A percentile compares a stretch with the other conserved stretches of the same genome.
Evolutionary conservation across 2,797 vertebrate genomes (phyloP).

Genomic region (Premnoplex brunnescens): DNA sequence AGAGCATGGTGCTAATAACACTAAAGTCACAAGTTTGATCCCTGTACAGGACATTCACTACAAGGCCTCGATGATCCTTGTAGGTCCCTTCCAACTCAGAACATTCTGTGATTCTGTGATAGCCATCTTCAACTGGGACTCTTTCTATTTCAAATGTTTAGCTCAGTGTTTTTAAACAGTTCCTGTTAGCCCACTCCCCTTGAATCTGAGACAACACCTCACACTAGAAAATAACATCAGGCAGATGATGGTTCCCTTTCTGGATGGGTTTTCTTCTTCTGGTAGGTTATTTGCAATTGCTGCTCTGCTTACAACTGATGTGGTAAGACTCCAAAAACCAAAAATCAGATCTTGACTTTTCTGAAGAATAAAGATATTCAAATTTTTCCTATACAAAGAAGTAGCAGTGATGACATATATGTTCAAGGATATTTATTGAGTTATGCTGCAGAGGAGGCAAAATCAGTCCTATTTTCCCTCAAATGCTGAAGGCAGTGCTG

Average conservation of each 20-base stretch:
- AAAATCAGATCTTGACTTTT: background rate
- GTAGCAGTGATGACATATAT: background rate
- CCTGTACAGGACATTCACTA: background rate
- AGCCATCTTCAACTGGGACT: background rate
- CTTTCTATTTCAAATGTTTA: background rate
- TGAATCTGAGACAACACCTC: background rate
- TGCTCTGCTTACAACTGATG: background rate
- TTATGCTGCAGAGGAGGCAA: background rate
- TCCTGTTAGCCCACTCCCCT: rapidly evolving
- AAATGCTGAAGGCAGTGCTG: background rate
- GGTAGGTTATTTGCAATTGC: background rate
- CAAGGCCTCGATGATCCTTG: background rate
- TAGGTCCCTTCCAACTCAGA: background rate
- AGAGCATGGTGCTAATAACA: background rate
- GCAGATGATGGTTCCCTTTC: background rate
- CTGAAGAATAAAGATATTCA: background rate
- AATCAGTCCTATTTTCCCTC: background rate
- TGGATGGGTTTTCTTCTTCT: background rate
- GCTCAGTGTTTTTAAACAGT: background rate
- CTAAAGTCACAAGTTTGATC: background rate
- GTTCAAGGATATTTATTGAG: background rate
- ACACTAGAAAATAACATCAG: background rate
- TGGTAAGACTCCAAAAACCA: background rate
- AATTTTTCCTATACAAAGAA: background rate
- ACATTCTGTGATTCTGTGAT: background rate